These are phyloP conservation scores for Caenorhabditis parvicauda DNA, from an alignment of 2,888 invertebrate genomes.

Conservation along the genomic window DNA sequence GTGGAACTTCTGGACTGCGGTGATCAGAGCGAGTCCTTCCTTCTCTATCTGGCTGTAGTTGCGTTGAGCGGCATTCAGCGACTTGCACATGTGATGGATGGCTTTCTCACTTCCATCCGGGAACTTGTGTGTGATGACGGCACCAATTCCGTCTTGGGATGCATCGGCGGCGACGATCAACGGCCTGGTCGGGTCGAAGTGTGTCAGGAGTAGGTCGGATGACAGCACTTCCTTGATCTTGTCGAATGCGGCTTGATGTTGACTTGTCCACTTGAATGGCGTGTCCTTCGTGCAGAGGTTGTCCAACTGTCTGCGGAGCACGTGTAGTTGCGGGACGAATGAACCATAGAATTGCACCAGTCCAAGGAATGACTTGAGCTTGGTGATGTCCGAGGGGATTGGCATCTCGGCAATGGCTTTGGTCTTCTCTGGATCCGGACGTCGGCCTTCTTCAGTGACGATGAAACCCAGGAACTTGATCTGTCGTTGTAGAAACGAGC, in stretches of 20 bases:
- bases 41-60: conserved; percentile 24
- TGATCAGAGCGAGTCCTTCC: conserved; percentile 19
- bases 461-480: conserved; percentile 35
- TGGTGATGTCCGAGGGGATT: too few relatives aligned
- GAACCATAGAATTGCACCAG: too few relatives aligned
- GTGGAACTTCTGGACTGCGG: conserved; percentile 14
- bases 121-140: conserved; percentile 19
- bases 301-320: too few relatives aligned
- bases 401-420: too few relatives aligned
- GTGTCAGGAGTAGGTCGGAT: conserved; percentile 38
- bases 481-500: conserved; percentile 19
- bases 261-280: conserved; percentile 15
- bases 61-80: conserved; percentile 9
- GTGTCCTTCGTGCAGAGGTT: too few relatives aligned
- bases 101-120: conserved; percentile 9
- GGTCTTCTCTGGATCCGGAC: conserved; percentile 25
- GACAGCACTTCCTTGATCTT: not conserved
- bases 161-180: conserved; percentile 63
- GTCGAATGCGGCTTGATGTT: conserved; percentile 16
- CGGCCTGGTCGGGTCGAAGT: conserved; percentile 56
- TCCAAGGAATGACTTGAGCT: too few relatives aligned
- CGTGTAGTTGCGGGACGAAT: conserved; percentile 11
- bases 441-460: conserved; percentile 18
- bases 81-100: conserved; percentile 6
- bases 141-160: conserved; percentile 58